phyloP scores from a whole-genome alignment of 2,888 invertebrate species.

The Brenthis hecate region DNA sequence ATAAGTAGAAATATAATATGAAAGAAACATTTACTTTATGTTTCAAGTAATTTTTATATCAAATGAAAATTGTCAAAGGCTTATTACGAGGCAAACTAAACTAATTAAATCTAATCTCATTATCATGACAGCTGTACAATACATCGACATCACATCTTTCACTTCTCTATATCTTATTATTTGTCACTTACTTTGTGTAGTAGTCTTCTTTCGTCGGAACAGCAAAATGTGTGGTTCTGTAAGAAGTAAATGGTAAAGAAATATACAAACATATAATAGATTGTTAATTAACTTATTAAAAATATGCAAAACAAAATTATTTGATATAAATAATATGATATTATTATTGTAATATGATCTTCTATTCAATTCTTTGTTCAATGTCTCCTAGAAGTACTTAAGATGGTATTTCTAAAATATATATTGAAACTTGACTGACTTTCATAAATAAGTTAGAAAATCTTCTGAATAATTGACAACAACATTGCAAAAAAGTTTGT shows the following conservation, averaged over 20 bases:
- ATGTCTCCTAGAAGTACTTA: no score
- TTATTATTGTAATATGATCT: no score
- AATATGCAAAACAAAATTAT: no score
- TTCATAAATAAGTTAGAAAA: no score
- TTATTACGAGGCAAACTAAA: conserved; percentile 56
- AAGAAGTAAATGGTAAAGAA: conserved; percentile 48
- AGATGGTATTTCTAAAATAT: no score
- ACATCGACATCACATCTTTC: conserved; percentile 42
- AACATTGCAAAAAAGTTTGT: no score
- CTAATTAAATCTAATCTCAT: conserved; percentile 52
- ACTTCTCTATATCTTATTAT: conserved; percentile 48
- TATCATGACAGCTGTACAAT: conserved; percentile 55
- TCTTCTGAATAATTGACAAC: no score
- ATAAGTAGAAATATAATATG: conserved; percentile 2
- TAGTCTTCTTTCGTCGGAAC: conserved; percentile 88
- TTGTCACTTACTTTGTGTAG: conserved; percentile 62
- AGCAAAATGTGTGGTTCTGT: conserved; percentile 95
- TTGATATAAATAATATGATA: no score
- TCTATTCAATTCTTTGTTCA: no score
- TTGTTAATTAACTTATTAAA: neutral
- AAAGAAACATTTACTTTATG: neutral
- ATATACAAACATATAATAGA: neutral
- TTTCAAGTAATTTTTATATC: conserved; percentile 17
- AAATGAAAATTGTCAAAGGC: conserved; percentile 28
- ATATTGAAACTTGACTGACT: no score